phyloP scores from a whole-genome alignment of 2,888 invertebrate genomes.

The Thera obeliscata region DNA sequence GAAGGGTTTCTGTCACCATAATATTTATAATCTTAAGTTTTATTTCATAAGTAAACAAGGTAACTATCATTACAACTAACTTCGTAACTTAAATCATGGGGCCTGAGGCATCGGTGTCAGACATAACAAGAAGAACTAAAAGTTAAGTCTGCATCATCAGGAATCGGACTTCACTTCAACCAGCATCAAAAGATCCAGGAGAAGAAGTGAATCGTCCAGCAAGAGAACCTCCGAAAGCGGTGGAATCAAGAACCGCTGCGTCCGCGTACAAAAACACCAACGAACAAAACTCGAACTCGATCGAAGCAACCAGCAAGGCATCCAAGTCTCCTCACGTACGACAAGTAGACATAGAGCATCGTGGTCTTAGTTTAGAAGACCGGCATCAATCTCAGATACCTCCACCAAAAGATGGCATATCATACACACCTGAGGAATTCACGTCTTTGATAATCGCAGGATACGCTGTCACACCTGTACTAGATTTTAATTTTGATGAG shows the following conservation, averaged over 20 bases:
- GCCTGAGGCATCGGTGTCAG: slow-evolving; percentile 40
- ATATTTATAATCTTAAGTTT: slow-evolving; percentile 34
- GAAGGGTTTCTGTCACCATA: slow-evolving; percentile 35
- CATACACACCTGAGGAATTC: slow-evolving; percentile 43
- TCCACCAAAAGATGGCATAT: slow-evolving; percentile 40
- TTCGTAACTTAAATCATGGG: slow-evolving; percentile 26
- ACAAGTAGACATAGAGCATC: slow-evolving; percentile 37
- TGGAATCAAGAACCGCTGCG: slow-evolving; percentile 23
- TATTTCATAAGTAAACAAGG: slow-evolving; percentile 22
- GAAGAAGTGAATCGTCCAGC: slow-evolving; percentile 32
- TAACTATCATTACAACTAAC: slow-evolving; percentile 27
- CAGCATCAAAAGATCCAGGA: slow-evolving; percentile 37
- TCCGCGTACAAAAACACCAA: slow-evolving; percentile 16
- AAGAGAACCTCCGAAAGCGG: slow-evolving; percentile 24
- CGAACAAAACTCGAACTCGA: slow-evolving; percentile 33
- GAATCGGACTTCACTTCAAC: slow-evolving; percentile 42
- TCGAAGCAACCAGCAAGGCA: slow-evolving; percentile 29
- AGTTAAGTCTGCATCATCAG: slow-evolving; percentile 40
- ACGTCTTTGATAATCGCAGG: slow-evolving; percentile 40
- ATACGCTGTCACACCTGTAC: slow-evolving; percentile 41
- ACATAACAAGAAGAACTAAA: slow-evolving; percentile 40
- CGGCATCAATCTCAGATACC: slow-evolving; percentile 36
- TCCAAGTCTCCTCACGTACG: slow-evolving; percentile 22
- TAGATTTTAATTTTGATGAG: slow-evolving; percentile 27
- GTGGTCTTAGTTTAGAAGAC: slow-evolving; percentile 39